These are phyloP conservation scores for Paraescarpia echinospica DNA, from an alignment of 1,140 invertebrate species.

Conservation along the genomic window DNA sequence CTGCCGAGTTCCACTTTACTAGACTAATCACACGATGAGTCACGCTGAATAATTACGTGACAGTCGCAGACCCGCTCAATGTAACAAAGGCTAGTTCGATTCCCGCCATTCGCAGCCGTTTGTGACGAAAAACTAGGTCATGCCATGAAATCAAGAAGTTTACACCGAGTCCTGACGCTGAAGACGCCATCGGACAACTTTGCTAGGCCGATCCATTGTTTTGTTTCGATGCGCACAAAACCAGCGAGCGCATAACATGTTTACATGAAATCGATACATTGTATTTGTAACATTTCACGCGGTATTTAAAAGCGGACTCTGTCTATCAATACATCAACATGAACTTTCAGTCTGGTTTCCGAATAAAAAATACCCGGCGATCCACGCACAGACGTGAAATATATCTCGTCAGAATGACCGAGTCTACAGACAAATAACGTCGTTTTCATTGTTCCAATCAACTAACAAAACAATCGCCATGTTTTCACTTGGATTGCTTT, in stretches of 20 bases:
- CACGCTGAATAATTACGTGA: neutral
- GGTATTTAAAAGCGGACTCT: neutral
- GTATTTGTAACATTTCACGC: neutral
- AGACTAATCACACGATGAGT: neutral
- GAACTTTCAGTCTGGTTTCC: neutral
- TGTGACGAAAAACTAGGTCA: neutral
- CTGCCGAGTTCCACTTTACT: neutral
- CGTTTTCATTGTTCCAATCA: constrained; percentile 1
- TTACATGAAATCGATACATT: constrained; percentile 1
- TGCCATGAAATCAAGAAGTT: neutral
- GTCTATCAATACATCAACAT: neutral
- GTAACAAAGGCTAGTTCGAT: neutral
- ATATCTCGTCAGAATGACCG: neutral
- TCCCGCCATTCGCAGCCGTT: constrained; percentile 2
- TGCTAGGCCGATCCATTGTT: neutral
- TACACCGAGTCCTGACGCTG: neutral
- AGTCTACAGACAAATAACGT: neutral
- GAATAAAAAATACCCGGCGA: neutral
- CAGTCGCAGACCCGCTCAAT: neutral
- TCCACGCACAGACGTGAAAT: neutral
- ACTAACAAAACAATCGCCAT: constrained; percentile 5
- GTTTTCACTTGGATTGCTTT: neutral
- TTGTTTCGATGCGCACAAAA: neutral
- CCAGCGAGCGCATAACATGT: neutral
- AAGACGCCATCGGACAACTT: neutral